phyloP scores from a whole-genome alignment of 2,888 invertebrate genomes.

The Rhabditoides inermis region DNA sequence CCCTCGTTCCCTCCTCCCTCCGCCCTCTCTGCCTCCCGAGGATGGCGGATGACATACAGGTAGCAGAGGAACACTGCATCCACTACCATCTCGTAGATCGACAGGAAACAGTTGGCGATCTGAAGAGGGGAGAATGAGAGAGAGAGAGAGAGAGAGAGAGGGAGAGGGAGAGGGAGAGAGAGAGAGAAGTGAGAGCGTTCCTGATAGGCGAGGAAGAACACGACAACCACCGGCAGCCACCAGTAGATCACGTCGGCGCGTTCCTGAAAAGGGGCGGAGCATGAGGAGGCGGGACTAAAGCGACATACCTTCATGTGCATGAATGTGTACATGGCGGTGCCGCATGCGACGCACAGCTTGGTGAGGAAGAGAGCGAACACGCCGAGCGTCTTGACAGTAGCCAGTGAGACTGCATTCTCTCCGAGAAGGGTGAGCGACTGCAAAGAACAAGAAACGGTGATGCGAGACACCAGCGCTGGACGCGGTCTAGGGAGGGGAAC shows the following conservation, averaged over 20 bases:
- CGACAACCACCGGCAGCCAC: conserved; percentile 6
- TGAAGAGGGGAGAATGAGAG: too few relatives aligned
- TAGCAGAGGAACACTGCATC: conserved; percentile 85
- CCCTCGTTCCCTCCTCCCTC: too few relatives aligned
- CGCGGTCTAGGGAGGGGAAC: too few relatives aligned
- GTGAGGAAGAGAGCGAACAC: conserved; percentile 85
- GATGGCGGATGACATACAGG: too few relatives aligned
- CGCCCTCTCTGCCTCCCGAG: too few relatives aligned
- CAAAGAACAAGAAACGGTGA: too few relatives aligned
- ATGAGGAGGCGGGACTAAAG: too few relatives aligned
- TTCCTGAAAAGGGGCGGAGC: conserved; percentile 1
- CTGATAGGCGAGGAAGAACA: conserved; percentile 1
- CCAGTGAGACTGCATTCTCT: conserved; percentile 75
- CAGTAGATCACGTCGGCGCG: background rate
- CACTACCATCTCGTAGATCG: conserved; percentile 89
- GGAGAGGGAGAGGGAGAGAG: background rate
- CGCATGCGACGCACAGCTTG: conserved; percentile 70
- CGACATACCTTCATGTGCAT: too few relatives aligned
- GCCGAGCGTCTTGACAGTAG: conserved; percentile 82
- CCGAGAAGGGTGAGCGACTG: conserved; percentile 78
- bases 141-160: background rate
- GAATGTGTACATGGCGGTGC: too few relatives aligned
- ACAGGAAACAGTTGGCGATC: conserved; percentile 82
- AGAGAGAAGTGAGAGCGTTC: background rate
- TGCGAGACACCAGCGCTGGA: too few relatives aligned